phyloP scores from a whole-genome alignment of 1,140 invertebrate genomes.

The Heliconius nattereri region DNA sequence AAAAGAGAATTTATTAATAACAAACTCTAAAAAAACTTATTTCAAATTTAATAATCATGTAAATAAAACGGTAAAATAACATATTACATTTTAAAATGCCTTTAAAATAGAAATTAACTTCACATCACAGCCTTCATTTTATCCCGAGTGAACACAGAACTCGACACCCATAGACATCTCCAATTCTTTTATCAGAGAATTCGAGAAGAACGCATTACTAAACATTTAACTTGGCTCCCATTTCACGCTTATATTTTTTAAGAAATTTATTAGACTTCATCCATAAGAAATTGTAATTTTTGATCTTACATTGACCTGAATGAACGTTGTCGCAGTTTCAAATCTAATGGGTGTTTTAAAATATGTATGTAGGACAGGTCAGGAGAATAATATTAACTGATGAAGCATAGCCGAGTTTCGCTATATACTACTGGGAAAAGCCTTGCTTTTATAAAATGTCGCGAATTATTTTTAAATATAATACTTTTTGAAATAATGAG shows the following conservation, averaged over 20 bases:
- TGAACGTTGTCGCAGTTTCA: conserved; percentile 18
- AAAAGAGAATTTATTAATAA: too few relatives aligned
- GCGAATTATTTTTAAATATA: not conserved
- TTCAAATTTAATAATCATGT: too few relatives aligned
- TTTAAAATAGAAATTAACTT: too few relatives aligned
- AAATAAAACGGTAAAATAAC: too few relatives aligned
- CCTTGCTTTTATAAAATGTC: conserved; percentile 10
- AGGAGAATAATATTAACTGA: conserved; percentile 40
- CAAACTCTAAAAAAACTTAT: too few relatives aligned
- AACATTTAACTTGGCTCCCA: too few relatives aligned
- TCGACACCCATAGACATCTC: too few relatives aligned
- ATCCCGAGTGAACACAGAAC: too few relatives aligned
- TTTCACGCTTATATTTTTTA: too few relatives aligned
- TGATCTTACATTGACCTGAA: not conserved
- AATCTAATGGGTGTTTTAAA: conserved; percentile 40
- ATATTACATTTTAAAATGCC: too few relatives aligned
- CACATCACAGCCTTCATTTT: too few relatives aligned
- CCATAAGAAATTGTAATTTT: not conserved
- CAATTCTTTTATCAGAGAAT: too few relatives aligned
- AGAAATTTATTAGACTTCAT: not conserved
- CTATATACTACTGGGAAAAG: conserved; percentile 4
- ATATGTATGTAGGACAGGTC: conserved; percentile 55
- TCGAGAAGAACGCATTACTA: not conserved
- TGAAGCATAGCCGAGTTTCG: conserved; percentile 19
- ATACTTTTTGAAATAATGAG: conserved; percentile 10